Base-by-base conservation (phyloP, 2,797 vertebrate genomes). In the Hydrocynus forskahlii region DNA sequence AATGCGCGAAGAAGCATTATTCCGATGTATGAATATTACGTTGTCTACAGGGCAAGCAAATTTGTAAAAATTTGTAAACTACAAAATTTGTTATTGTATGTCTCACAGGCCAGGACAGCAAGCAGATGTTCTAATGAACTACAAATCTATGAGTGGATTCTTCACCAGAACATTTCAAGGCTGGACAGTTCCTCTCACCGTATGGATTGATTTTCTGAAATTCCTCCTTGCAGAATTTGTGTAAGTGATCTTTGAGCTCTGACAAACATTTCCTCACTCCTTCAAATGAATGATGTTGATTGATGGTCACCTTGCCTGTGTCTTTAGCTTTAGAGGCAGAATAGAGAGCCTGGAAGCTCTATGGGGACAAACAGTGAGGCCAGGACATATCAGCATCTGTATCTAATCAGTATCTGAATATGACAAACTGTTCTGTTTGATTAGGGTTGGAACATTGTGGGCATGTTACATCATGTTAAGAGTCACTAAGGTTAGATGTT, bases 191-290 rank as follows among this genome's bases (percentile, higher is more conserved):
- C 29, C 10, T 45, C 48, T 71, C 81, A 86, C 81, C 81, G 52
- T 35, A 17, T 64, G 62, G 57, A 75, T n/a, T 50, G 71, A 83
- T 75, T 50, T 67, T 66, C 38, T 68, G n/a, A 1, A 78, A 83
- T 45, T 81, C 48, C 10, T 81, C 60, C 35, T 66, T 67, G 66
- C 84, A 86, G 71, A 79, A 81, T 17, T 63, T 4, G 19, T 68
- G 35, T 14, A 86, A 10, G 21, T 35, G 67, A 13, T 70, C 43
- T 76, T 66, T 81, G 43, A 86, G 67, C 6, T n/a, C 38, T 25
- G 66, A 79, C 16, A 83, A 45, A 50, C 59, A 79, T 48, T 60
- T 81, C 21, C 45, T 83, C 59, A 79, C n/a, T 2, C 77, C 67
- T 0, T 81, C 81, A 76, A 81, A 79, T 10, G 76, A 68, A 62